Evolutionary conservation across 2,113 vertebrate species (phyloP).

Genomic region (Platysteira castanea): DNA sequence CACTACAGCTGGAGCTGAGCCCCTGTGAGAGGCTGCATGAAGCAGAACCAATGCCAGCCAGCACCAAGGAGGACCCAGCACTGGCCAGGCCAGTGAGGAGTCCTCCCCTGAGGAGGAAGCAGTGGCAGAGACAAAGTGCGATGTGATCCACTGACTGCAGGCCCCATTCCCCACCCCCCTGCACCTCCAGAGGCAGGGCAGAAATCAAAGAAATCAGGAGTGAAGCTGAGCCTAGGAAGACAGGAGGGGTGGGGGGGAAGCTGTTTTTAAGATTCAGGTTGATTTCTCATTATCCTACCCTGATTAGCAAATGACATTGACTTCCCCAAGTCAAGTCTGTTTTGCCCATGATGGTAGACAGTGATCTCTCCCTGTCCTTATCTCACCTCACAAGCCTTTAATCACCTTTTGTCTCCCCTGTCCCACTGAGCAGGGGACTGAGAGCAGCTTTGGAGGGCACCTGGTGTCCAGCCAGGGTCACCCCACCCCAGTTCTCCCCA

Average conservation of each 20-base stretch:
- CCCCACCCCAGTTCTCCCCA: neutral
- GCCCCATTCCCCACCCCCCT: too few species aligned
- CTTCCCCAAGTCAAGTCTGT: neutral
- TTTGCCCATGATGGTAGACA: rapidly evolving
- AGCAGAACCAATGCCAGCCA: neutral
- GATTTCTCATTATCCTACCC: neutral
- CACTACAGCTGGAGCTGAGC: neutral
- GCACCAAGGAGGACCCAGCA: neutral
- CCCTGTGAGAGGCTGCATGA: neutral
- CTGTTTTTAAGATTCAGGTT: neutral
- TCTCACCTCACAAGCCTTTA: neutral
- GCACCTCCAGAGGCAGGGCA: neutral
- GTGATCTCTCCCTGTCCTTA: neutral
- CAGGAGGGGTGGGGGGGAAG: neutral
- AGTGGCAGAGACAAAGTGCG: neutral
- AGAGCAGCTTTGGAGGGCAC: neutral
- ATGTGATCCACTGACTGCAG: neutral
- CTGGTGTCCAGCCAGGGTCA: neutral
- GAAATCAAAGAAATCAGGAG: neutral
- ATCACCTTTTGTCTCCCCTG: neutral
- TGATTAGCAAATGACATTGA: neutral
- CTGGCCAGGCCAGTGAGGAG: neutral
- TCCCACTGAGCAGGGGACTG: neutral
- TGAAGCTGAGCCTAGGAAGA: neutral
- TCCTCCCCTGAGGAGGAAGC: neutral